phyloP scores from a whole-genome alignment of 2,797 vertebrate genomes.

The Enteromius trimaculatus region DNA sequence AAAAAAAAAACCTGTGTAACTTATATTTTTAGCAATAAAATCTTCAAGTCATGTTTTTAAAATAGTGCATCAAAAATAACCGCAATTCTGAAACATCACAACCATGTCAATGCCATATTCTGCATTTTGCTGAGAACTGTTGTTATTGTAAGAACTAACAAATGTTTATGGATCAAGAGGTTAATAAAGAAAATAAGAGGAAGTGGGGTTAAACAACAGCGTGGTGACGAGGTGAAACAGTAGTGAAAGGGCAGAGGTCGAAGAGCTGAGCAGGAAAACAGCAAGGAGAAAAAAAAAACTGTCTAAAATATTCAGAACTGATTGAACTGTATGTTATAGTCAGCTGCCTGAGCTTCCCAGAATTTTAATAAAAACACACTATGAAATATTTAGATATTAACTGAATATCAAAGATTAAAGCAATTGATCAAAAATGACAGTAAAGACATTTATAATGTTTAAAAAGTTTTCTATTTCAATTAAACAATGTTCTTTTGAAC shows the following conservation, averaged over 20 bases:
- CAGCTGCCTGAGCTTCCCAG: neutral
- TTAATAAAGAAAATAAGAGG: slow-evolving; percentile 74
- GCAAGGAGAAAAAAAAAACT: slow-evolving; percentile 52
- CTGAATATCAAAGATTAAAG: neutral
- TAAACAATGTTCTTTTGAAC: neutral
- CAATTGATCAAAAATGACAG: neutral
- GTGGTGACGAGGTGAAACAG: slow-evolving; percentile 28
- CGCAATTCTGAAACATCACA: slow-evolving; percentile 16
- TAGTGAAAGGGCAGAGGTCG: slow-evolving; percentile 48
- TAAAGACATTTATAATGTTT: neutral
- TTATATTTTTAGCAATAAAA: neutral
- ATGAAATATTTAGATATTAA: neutral
- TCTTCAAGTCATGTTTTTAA: neutral
- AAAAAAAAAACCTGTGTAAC: neutral
- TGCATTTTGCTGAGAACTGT: slow-evolving; percentile 47
- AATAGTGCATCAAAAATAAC: neutral
- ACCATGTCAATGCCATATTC: slow-evolving; percentile 31
- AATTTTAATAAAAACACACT: neutral
- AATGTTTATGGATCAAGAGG: slow-evolving; percentile 74
- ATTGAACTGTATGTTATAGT: slow-evolving; percentile 45
- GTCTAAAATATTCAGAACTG: slow-evolving; percentile 66
- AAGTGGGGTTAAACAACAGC: slow-evolving; percentile 64
- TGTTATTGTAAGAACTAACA: slow-evolving; percentile 72
- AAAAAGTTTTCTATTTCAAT: neutral
- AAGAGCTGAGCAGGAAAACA: slow-evolving; percentile 16